A percentile compares a stretch with the other conserved stretches of the same genome.
phyloP scores from a whole-genome alignment of 1,140 invertebrate genomes.

The Druon quercuslanigerum region DNA sequence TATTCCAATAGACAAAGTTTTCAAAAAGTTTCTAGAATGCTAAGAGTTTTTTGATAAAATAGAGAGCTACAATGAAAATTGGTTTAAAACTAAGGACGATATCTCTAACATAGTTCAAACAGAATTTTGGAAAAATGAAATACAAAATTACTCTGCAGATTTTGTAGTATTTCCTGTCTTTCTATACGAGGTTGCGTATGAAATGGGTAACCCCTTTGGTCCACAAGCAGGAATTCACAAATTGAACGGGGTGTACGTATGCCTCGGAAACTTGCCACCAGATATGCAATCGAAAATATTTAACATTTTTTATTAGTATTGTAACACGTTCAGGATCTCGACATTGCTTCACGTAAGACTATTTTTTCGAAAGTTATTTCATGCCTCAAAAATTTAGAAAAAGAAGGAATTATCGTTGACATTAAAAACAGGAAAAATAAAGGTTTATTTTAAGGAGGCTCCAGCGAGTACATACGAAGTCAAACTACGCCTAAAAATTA shows the following conservation, averaged over 20 bases:
- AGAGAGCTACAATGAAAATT: constrained; percentile 22
- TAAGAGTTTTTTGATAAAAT: constrained; percentile 33
- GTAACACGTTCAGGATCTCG: constrained; percentile 36
- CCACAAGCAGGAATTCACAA: constrained; percentile 34
- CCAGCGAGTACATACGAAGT: too few species aligned
- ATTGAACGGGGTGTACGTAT: constrained; percentile 32
- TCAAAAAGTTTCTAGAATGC: constrained; percentile 37
- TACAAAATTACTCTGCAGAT: constrained; percentile 15
- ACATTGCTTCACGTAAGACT: background rate
- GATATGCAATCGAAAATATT: constrained; percentile 34
- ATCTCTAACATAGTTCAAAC: constrained; percentile 36
- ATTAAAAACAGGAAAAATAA: constrained; percentile 12
- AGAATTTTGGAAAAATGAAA: constrained; percentile 41
- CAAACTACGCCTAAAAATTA: too few species aligned
- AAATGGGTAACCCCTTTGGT: constrained; percentile 41
- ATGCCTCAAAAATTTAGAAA: constrained; percentile 33
- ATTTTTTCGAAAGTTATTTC: background rate
- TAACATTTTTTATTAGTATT: constrained; percentile 40
- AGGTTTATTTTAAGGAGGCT: constrained; percentile 37
- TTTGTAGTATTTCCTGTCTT: constrained; percentile 16
- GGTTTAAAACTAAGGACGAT: background rate
- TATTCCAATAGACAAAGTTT: constrained; percentile 33
- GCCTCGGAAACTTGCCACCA: constrained; percentile 34
- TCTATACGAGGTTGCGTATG: constrained; percentile 40
- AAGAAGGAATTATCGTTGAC: constrained; percentile 31